phyloP scores from a whole-genome alignment of 2,888 invertebrate species.

The Leucoma salicis region DNA sequence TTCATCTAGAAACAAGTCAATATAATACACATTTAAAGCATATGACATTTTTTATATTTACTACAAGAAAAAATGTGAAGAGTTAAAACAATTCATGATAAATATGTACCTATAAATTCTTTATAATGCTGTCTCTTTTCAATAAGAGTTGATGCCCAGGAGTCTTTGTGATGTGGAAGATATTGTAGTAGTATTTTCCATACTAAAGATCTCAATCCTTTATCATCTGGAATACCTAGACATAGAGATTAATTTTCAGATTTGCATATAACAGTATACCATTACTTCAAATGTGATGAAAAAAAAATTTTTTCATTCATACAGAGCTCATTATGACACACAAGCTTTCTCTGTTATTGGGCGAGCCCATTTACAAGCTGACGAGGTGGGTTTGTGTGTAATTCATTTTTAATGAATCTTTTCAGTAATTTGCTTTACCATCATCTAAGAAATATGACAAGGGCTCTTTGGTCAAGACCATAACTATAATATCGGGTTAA shows the following conservation, averaged over 20 bases:
- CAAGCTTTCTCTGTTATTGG: no score
- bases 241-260: not conserved
- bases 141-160: conserved; percentile 86
- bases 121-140: conserved; percentile 91
- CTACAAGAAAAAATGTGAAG: not conserved
- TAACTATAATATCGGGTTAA: no score
- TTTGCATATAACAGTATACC: no score
- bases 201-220: conserved; percentile 89
- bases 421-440: no score
- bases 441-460: no score
- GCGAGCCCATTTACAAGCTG: no score
- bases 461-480: no score
- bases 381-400: no score
- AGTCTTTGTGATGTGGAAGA: conserved; percentile 85
- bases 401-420: no score
- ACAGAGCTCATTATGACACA: no score
- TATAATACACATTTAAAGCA: not conserved
- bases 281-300: no score
- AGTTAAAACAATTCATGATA: not conserved
- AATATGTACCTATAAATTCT: conserved; percentile 87
- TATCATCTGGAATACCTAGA: conserved; percentile 93
- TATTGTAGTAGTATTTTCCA: conserved; percentile 96
- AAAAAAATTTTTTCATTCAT: no score
- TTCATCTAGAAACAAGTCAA: conserved; percentile 83
- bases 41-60: not conserved